These are phyloP conservation scores for Tachina fera DNA, from an alignment of 2,888 invertebrate species.

Conservation along the genomic window DNA sequence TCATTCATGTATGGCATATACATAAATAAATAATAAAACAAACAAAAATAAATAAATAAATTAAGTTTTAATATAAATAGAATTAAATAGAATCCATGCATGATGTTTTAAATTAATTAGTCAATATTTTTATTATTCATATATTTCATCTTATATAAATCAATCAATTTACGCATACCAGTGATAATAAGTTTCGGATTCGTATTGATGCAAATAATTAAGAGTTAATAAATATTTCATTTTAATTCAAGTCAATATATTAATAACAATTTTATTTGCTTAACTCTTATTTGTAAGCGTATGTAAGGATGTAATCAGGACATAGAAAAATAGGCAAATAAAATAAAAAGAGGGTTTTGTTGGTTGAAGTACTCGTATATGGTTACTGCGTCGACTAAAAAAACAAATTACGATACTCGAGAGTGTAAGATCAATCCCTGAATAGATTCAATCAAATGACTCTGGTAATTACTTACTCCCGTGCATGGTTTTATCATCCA, in stretches of 20 bases:
- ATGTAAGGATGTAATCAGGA: too few species aligned
- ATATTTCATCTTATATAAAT: slow-evolving; percentile 1
- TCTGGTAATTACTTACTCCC: too few species aligned
- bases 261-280: not conserved
- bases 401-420: too few species aligned
- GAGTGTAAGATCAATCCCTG: too few species aligned
- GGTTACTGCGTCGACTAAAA: too few species aligned
- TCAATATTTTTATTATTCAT: not conserved
- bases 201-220: slow-evolving; percentile 5
- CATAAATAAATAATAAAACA: slow-evolving; percentile 13
- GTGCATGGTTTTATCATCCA: too few species aligned
- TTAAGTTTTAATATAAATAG: slow-evolving; percentile 29
- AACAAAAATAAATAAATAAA: slow-evolving; percentile 32
- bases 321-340: too few species aligned
- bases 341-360: too few species aligned
- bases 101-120: slow-evolving; percentile 44
- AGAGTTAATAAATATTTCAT: slow-evolving; percentile 11
- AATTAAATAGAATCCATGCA: slow-evolving; percentile 48
- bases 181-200: not conserved
- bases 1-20: slow-evolving; percentile 39
- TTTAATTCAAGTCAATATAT: not conserved
- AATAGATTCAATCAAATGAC: too few species aligned
- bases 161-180: slow-evolving; percentile 12
- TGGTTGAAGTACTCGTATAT: too few species aligned
- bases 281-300: too few species aligned